These are phyloP conservation scores for Drosophila cyrtoloma DNA, from an alignment of 2,888 invertebrate species.

Conservation along the genomic window DNA sequence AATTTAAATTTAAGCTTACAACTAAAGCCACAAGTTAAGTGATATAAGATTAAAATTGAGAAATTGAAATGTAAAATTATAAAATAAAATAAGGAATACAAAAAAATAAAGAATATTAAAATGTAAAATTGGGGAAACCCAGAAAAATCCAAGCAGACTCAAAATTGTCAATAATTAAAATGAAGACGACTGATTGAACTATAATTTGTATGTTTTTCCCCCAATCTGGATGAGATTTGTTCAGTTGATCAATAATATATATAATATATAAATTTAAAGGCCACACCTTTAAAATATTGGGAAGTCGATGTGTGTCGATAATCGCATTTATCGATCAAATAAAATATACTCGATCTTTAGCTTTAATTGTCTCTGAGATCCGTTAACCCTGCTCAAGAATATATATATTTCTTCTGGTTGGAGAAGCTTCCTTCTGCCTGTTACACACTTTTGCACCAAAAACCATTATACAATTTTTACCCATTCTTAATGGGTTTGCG, in stretches of 20 bases:
- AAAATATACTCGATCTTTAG: not conserved
- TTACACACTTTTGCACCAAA: not conserved
- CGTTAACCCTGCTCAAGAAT: not conserved
- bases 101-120: not conserved
- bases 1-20: not conserved
- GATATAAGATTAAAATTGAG: not conserved
- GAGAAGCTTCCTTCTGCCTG: not conserved
- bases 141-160: not conserved
- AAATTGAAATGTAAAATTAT: not conserved
- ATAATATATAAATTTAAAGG: not conserved
- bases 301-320: not conserved
- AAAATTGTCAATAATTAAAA: not conserved
- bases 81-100: not conserved
- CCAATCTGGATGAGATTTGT: not conserved
- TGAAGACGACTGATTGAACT: not conserved
- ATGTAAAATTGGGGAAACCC: not conserved
- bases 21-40: not conserved
- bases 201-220: not conserved
- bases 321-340: not conserved
- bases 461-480: not conserved
- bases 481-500: fast-evolving
- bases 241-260: not conserved
- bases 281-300: too few species aligned
- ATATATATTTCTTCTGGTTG: not conserved
- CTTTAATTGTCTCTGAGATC: not conserved